A percentile compares a stretch with the other conserved stretches of the same genome.
Conservation (phyloP, 2,888 invertebrate genomes). For the Ormyrus labotus region DNA sequence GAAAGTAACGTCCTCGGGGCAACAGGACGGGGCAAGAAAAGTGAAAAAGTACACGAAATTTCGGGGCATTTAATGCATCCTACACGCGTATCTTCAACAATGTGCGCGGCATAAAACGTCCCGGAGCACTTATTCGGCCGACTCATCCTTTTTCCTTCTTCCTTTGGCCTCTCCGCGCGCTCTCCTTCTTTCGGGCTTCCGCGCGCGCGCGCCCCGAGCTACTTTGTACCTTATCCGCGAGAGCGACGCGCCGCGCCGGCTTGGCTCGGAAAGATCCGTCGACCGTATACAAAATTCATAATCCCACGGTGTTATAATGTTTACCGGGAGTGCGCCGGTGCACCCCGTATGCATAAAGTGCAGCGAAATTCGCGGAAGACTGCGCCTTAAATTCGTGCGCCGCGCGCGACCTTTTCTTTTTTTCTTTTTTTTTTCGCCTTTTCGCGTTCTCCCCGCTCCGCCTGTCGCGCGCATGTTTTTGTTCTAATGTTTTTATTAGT, state of each 20-base stretch:
- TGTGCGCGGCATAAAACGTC: no score
- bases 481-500: background rate
- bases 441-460: background rate
- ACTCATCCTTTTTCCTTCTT: background rate
- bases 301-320: slow-evolving; percentile 68
- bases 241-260: slow-evolving; percentile 27
- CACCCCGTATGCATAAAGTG: slow-evolving; percentile 62
- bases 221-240: slow-evolving; percentile 38
- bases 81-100: no score
- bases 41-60: no score
- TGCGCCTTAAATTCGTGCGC: slow-evolving; percentile 25
- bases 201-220: background rate
- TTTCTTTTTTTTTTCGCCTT: background rate
- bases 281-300: slow-evolving; percentile 69
- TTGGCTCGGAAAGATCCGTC: slow-evolving; percentile 57
- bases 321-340: slow-evolving; percentile 61
- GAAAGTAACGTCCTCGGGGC: no score
- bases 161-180: background rate
- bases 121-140: no score
- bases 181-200: background rate
- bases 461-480: background rate
- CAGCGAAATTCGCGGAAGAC: slow-evolving; percentile 55
- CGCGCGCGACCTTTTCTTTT: background rate
- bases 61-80: no score
- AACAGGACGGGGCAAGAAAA: no score